A percentile compares a stretch with the other conserved stretches of the same genome.
Evolutionary conservation across 2,797 vertebrate genomes (phyloP).

Genomic region (Chelon auratus): DNA sequence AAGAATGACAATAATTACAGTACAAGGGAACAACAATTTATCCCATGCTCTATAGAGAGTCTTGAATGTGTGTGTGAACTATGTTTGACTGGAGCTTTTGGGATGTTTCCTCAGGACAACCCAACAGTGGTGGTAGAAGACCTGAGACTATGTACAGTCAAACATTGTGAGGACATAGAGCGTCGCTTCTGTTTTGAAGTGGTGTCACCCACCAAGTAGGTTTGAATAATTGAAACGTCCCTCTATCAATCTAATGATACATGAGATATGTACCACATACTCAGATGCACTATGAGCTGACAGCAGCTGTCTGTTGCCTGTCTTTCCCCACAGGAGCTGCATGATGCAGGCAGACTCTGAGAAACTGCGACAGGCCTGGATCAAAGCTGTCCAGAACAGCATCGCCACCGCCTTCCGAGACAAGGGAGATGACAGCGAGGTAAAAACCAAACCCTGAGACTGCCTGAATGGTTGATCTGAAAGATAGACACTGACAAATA

Average conservation of each 20-base stretch:
- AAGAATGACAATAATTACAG: neutral
- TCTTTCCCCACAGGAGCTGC: slow-evolving; percentile 88
- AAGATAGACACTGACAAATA: neutral
- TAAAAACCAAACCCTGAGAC: slow-evolving; percentile 62
- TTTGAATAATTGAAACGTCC: slow-evolving; percentile 22
- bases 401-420: slow-evolving; percentile 98
- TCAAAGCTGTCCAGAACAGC: slow-evolving; percentile 97
- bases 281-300: neutral
- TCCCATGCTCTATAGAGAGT: neutral
- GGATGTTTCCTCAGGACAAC: slow-evolving; percentile 86
- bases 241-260: slow-evolving; percentile 22
- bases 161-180: slow-evolving; percentile 97
- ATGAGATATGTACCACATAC: slow-evolving; percentile 5
- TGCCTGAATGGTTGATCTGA: neutral
- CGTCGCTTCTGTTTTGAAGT: slow-evolving; percentile 99
- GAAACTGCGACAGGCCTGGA: slow-evolving; percentile 96
- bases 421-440: slow-evolving; percentile 92
- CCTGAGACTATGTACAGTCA: slow-evolving; percentile 94
- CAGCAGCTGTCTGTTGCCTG: slow-evolving; percentile 49
- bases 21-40: neutral
- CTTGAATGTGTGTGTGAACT: neutral
- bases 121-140: slow-evolving; percentile 98
- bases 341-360: slow-evolving; percentile 99
- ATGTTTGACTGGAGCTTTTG: slow-evolving; percentile 9
- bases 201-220: slow-evolving; percentile 98